Base-by-base conservation (phyloP, 2,888 invertebrate genomes). In the Patella depressa region DNA sequence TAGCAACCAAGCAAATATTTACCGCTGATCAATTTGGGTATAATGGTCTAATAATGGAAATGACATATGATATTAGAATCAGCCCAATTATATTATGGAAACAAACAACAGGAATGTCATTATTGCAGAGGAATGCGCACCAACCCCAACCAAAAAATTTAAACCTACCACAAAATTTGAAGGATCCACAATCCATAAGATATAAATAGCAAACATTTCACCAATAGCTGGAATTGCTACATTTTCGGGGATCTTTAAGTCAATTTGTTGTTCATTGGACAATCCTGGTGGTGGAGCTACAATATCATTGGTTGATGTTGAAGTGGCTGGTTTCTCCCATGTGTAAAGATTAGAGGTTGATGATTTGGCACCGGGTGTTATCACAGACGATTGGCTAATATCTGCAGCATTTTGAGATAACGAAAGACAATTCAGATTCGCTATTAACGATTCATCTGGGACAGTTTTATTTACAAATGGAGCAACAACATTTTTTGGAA, bases 101-200 rank as follows among this genome's bases (percentile, higher is more conserved):
- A 45, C 45, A 45, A 45, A 45, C 45, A 45, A 45, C 45, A 5
- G 5, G 7, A 45, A 45, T 45, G 45, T 45, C 45, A 45, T 45
- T 45, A 45, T 45, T 45, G 45, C 45, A 45, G 45, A 45, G 45
- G 45, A 45, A 45, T 45, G 45, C 7, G 45, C 45, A 45, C 7
- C 45, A 45, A 45, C 45, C 45, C 9, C 45, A 45, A 45, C 45
- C 85, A 78, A 19, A 82, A 81, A 45, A 78, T 69, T 34, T 71
- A 74, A 71, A 83, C 88, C 85, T 79, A 88, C 88, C 78, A 84
- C 83, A 84, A 88, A 88, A 73, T 86, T 87, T 12, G 82, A 79
- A 0, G 88, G 88, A 76, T 86, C 84, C 71, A 79, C 75, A 2
- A 85, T 81, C 77, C 78, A 83, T 53, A 79, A 78, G 9, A 87